phyloP scores from a whole-genome alignment of 2,888 invertebrate genomes.

The Conops quadrifasciatus region DNA sequence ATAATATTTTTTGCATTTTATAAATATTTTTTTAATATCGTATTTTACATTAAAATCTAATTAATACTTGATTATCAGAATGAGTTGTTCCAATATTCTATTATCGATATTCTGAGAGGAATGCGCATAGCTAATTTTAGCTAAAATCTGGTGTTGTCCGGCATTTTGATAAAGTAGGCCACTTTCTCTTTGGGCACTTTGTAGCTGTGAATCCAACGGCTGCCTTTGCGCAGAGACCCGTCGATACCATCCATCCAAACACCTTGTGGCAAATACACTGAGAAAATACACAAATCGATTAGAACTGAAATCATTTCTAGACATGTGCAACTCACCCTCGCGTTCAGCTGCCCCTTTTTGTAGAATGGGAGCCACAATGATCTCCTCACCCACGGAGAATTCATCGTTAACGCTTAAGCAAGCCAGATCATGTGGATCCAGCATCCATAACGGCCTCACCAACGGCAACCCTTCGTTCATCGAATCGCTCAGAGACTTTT shows the following conservation, averaged over 20 bases:
- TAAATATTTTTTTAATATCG: background rate
- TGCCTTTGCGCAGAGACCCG: conserved; percentile 84
- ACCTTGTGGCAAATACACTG: conserved; percentile 88
- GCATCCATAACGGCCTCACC: conserved; percentile 90
- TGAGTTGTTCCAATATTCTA: no score
- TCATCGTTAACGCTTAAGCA: conserved; percentile 83
- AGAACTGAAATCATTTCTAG: background rate
- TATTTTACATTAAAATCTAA: conserved; percentile 23
- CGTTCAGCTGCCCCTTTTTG: conserved; percentile 74
- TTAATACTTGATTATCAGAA: conserved; percentile 24
- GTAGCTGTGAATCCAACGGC: conserved; percentile 90
- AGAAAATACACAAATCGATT: conserved; percentile 43
- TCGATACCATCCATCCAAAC: conserved; percentile 94
- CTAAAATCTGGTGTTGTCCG: conserved; percentile 81
- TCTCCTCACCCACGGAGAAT: conserved; percentile 88
- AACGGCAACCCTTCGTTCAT: conserved; percentile 84
- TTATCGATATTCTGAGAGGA: background rate
- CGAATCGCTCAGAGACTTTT: conserved; percentile 80
- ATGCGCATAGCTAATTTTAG: conserved; percentile 15
- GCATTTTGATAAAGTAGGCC: conserved; percentile 85
- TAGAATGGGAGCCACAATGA: conserved; percentile 89
- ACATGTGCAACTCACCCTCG: conserved; percentile 68
- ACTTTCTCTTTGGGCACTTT: conserved; percentile 80
- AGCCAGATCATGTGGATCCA: conserved; percentile 80
- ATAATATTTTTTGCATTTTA: background rate